These are phyloP conservation scores for Aporophyla nigra DNA, from an alignment of 2,888 invertebrate genomes.

Conservation along the genomic window DNA sequence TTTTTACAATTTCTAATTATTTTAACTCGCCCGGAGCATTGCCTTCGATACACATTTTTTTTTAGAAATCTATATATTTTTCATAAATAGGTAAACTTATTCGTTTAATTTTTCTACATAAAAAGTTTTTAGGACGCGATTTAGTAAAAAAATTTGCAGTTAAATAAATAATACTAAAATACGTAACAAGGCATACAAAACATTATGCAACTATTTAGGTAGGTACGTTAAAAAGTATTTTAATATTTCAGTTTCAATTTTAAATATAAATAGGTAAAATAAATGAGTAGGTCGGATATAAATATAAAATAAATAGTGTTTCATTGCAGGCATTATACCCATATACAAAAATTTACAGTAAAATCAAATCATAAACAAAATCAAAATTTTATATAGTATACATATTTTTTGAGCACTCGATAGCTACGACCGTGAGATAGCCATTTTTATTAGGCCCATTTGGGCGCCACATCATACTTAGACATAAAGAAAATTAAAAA, in stretches of 20 bases:
- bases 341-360: too few species aligned
- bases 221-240: background rate
- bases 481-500: background rate
- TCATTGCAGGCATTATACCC: too few species aligned
- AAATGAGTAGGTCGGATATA: too few species aligned
- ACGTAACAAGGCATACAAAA: background rate
- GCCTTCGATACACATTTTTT: conserved; percentile 68
- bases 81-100: conserved; percentile 27
- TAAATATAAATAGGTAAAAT: background rate
- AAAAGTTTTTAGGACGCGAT: conserved; percentile 24
- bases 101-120: conserved; percentile 13
- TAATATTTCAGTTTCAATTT: background rate
- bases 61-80: conserved; percentile 39
- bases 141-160: background rate
- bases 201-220: too few species aligned
- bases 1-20: conserved; percentile 65
- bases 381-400: too few species aligned
- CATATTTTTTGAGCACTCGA: background rate
- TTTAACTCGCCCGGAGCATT: conserved; percentile 71
- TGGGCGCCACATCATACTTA: background rate
- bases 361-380: too few species aligned
- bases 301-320: too few species aligned
- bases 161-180: background rate
- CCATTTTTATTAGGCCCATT: conserved; percentile 12
- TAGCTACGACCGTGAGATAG: background rate